Conservation (phyloP, 2,797 vertebrate species). For the Zenarchopterus dispar region DNA sequence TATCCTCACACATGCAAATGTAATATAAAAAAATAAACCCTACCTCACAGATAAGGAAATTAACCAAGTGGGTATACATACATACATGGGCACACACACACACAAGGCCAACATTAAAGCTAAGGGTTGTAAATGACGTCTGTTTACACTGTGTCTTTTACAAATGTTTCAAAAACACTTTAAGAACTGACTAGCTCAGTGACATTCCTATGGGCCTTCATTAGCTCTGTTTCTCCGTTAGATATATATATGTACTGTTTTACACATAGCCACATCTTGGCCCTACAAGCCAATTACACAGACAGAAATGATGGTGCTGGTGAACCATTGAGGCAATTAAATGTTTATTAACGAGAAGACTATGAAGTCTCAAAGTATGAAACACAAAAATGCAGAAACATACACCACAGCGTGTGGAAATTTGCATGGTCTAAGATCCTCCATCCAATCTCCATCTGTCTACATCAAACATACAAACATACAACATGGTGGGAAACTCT, state of each 20-base stretch:
- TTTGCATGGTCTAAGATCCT: too few species aligned
- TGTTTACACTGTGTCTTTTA: slow-evolving; percentile 45
- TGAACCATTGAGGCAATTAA: slow-evolving; percentile 49
- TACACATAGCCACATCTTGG: slow-evolving; percentile 24
- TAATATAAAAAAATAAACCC: slow-evolving; percentile 7
- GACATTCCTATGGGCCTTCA: slow-evolving; percentile 58
- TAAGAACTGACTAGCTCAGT: slow-evolving; percentile 64
- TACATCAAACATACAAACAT: too few species aligned
- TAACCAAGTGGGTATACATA: neutral
- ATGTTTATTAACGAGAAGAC: slow-evolving; percentile 50
- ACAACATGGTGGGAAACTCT: too few species aligned
- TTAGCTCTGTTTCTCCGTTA: slow-evolving; percentile 30
- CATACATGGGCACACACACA: neutral
- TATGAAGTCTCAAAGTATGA: slow-evolving; percentile 25
- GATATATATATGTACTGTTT: slow-evolving; percentile 9
- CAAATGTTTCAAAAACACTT: slow-evolving; percentile 46
- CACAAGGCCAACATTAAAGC: neutral
- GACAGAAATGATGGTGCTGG: slow-evolving; percentile 34
- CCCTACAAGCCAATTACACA: slow-evolving; percentile 57
- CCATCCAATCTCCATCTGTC: too few species aligned
- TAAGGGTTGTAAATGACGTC: slow-evolving; percentile 27
- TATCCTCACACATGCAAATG: neutral
- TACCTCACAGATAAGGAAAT: neutral
- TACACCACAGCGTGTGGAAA: too few species aligned
- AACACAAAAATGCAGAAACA: neutral